Percentiles rank a stretch among this genome's conserved stretches.
Evolutionary conservation across 1,140 invertebrate genomes (phyloP).

Genomic region (Lasioglossum albipes): DNA sequence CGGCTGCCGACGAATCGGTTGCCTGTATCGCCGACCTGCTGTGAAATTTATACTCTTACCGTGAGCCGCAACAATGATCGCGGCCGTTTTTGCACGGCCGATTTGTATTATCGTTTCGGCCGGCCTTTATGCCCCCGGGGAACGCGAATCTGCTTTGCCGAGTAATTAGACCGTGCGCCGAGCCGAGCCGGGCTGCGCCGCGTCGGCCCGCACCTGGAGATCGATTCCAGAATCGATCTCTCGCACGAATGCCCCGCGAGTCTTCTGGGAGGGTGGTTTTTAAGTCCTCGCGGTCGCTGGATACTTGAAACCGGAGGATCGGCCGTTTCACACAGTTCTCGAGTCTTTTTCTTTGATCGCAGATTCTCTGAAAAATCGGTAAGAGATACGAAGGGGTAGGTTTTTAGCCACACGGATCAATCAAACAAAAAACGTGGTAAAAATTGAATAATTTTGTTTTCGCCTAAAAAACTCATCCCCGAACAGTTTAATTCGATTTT

Average conservation of each 20-base stretch:
- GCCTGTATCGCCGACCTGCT: conserved; percentile 57
- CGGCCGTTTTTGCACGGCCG: conserved; percentile 59
- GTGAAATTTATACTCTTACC: conserved; percentile 73
- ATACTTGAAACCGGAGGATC: too few species aligned
- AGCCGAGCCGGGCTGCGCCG: neutral
- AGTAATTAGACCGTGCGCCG: conserved; percentile 57
- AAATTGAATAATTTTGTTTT: too few species aligned
- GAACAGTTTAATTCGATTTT: too few species aligned
- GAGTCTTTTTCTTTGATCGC: neutral
- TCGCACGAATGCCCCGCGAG: neutral
- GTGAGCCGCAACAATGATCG: conserved; percentile 62
- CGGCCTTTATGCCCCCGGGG: conserved; percentile 33
- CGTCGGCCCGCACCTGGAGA: conserved; percentile 19
- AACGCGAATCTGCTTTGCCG: conserved; percentile 54
- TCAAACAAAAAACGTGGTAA: too few species aligned
- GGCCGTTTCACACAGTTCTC: neutral
- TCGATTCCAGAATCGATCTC: conserved; percentile 23
- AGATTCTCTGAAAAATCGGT: too few species aligned
- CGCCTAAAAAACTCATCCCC: too few species aligned
- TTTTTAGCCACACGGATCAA: too few species aligned
- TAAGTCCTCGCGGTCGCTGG: neutral
- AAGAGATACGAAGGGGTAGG: too few species aligned
- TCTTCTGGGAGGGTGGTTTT: neutral
- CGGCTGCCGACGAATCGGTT: conserved; percentile 26
- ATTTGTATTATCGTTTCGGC: conserved; percentile 56